Conservation (phyloP, 2,113 vertebrate species). For the Bettongia penicillata region DNA sequence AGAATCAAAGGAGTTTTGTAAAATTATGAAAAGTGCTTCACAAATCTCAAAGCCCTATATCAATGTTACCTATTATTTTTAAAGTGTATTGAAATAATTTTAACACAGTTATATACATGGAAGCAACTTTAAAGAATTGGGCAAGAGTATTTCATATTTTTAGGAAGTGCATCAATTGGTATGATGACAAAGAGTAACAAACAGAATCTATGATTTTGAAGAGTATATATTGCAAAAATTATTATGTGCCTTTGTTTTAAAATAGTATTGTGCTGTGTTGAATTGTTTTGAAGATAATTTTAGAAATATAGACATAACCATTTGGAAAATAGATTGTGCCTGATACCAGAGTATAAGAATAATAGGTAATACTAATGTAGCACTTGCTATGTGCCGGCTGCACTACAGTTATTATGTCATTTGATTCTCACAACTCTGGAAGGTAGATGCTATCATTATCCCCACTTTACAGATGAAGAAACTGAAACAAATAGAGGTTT, state of each 20-base stretch:
- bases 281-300: neutral
- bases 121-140: neutral
- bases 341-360: neutral
- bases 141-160: neutral
- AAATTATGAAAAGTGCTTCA: neutral
- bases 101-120: neutral
- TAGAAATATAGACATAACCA: neutral
- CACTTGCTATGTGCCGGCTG: neutral
- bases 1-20: neutral
- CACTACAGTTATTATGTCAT: neutral
- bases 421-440: neutral
- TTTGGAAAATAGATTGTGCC: neutral
- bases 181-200: neutral
- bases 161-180: neutral
- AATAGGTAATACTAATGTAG: neutral
- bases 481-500: neutral
- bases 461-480: neutral
- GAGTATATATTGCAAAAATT: neutral
- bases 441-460: neutral
- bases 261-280: neutral
- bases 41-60: neutral
- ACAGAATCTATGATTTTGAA: neutral
- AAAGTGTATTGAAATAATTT: neutral
- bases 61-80: neutral
- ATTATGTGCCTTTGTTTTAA: neutral